phyloP scores from a whole-genome alignment of 2,113 vertebrate species.

The Panthera uncia region DNA sequence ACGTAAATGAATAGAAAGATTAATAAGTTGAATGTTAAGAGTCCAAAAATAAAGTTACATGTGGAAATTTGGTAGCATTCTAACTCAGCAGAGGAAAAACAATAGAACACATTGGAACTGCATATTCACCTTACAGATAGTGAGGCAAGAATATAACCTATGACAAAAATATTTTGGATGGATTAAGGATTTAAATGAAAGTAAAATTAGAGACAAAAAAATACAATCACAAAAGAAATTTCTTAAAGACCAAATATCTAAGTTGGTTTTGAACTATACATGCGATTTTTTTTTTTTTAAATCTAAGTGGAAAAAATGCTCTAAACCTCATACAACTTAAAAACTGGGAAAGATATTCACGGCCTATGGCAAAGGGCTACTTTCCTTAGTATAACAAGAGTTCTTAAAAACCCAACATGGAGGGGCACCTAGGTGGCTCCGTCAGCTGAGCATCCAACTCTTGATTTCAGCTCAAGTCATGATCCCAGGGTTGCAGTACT shows the following conservation, averaged over 20 bases:
- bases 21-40: not conserved
- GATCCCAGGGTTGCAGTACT: no score
- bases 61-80: not conserved
- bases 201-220: conserved; percentile 11
- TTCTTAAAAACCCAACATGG: not conserved
- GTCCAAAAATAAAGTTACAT: not conserved
- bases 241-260: not conserved
- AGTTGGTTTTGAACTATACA: not conserved
- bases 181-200: conserved; percentile 14
- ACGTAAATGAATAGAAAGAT: not conserved
- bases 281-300: not conserved
- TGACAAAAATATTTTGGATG: not conserved
- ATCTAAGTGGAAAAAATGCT: not conserved
- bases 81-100: not conserved
- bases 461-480: no score
- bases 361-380: not conserved
- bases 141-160: no score
- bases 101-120: not conserved
- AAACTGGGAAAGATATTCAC: not conserved
- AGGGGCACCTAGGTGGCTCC: not conserved
- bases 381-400: not conserved
- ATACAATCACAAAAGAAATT: not conserved
- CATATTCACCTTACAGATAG: not conserved
- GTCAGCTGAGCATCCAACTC: no score
- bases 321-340: not conserved